A percentile compares a stretch with the other conserved stretches of the same genome.
Conservation (phyloP, 2,113 vertebrate species). For the Narcine bancroftii region DNA sequence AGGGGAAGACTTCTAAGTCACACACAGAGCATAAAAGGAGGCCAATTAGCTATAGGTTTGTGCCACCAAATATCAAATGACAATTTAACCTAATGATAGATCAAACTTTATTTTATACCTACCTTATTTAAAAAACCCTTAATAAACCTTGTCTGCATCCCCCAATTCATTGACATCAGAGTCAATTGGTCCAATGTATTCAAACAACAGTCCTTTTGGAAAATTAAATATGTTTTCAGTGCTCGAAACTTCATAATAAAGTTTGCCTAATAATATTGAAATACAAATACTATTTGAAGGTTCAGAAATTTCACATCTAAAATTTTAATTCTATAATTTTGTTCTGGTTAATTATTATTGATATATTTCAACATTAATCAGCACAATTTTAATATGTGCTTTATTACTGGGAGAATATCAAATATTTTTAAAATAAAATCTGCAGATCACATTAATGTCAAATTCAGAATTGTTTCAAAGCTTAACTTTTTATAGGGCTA, state of each 20-base stretch:
- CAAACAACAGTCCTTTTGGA: background rate
- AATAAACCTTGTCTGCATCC: background rate
- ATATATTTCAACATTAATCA: background rate
- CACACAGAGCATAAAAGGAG: background rate
- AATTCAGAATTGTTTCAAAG: constrained; percentile 32
- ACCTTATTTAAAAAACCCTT: background rate
- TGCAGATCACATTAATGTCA: constrained; percentile 4
- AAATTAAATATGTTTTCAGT: background rate
- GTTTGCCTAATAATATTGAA: background rate
- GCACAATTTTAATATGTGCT: background rate
- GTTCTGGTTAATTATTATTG: background rate
- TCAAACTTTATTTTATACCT: background rate
- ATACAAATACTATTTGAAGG: too few relatives aligned
- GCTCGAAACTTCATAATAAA: background rate
- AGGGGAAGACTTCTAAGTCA: background rate
- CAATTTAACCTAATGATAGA: background rate
- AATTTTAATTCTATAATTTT: background rate
- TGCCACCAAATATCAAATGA: background rate
- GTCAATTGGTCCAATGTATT: background rate
- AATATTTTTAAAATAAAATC: background rate
- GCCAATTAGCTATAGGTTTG: background rate
- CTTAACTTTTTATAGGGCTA: background rate
- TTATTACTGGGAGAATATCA: background rate
- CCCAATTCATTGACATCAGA: background rate
- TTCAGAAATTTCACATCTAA: background rate